Evolutionary conservation across 2,888 invertebrate species (phyloP), one percentile per base, ranked within the genome.

Genomic region (Onchidella celtica): DNA sequence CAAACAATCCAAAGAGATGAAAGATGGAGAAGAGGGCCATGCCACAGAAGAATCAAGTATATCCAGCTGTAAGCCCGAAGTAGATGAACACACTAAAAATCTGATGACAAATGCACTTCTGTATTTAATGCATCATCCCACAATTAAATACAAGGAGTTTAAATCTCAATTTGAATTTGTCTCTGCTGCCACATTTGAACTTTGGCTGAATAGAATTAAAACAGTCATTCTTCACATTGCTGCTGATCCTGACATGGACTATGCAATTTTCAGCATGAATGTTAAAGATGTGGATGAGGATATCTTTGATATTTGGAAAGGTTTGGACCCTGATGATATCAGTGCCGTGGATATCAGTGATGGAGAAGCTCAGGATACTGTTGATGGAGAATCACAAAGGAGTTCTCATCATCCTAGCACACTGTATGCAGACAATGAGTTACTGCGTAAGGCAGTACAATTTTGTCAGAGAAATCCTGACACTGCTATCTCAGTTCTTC

Each of bases 171-270:
- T 81, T 76, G 70, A 59, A 2, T 76, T 70, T 70, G 70, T 81
- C 14, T 76, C 81, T n/a, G 29, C 55, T 47, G 27, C 38, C 6
- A 76, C 81, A 21, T 81, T 81, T 81, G 70, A 81, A n/a, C 55
- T 70, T 0, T 81, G 81, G 81, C 72, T 81, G 3, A 68, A 70
- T 1, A 61, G 76, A 70, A 81, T 81, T 61, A 38, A 74, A 72
- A 40, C 34, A 32, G 70, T 81, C 27, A 61, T 81, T 21, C 29
- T 70, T 1, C 38, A 76, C 27, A 76, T 81, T 63, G 66, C 78
- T 38, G 66, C 84, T 27, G 85, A 85, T 55, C 86, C 86, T 27
- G 65, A 74, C 36, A 84, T 86, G 80, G 84, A 86, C 70, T 86
- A 82, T 69, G 65, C 80, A 36, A 78, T 83, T 63, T 86, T 86